Percentiles rank a stretch among this genome's conserved stretches.
These are phyloP conservation scores for Pollachius pollachius DNA, from an alignment of 2,113 vertebrate genomes.

Conservation along the genomic window DNA sequence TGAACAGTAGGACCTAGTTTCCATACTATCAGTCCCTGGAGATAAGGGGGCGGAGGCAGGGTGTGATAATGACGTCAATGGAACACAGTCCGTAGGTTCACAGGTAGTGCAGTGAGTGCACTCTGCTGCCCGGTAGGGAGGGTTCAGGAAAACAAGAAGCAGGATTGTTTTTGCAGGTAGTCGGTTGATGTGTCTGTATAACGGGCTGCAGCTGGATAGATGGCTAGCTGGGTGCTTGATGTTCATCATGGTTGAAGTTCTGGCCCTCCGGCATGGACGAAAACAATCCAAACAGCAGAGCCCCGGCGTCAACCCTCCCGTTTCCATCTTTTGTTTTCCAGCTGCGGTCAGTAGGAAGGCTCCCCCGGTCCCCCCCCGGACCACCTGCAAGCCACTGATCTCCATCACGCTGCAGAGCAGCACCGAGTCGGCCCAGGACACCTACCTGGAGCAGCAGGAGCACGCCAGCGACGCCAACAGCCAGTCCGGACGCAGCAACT, in stretches of 20 bases:
- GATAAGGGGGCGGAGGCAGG: conserved; percentile 13
- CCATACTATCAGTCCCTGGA: conserved; percentile 19
- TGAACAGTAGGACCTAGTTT: conserved; percentile 3
- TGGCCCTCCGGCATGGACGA: too few relatives aligned
- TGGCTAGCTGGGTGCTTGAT: not conserved
- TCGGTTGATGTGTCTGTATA: conserved; percentile 20
- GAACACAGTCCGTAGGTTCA: conserved; percentile 21
- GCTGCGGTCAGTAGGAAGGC: conserved; percentile 90
- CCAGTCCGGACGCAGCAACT: conserved; percentile 95
- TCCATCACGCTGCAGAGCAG: conserved; percentile 98
- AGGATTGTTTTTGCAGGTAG: conserved; percentile 29
- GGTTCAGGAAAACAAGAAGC: conserved; percentile 39
- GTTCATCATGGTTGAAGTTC: not conserved
- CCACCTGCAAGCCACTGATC: conserved; percentile 96
- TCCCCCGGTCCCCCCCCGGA: conserved; percentile 94
- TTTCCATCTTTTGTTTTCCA: conserved; percentile 10
- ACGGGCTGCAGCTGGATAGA: not conserved
- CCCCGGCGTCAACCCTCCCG: too few relatives aligned
- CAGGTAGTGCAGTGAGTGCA: conserved; percentile 26
- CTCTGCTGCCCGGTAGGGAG: conserved; percentile 16
- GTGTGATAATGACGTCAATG: conserved; percentile 47
- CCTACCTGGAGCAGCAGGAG: conserved; percentile 92
- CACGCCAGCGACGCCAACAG: conserved; percentile 92
- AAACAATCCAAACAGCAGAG: too few relatives aligned
- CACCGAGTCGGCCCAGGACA: conserved; percentile 97